Percentiles rank a stretch among this genome's conserved stretches.
phyloP scores from a whole-genome alignment of 1,140 invertebrate genomes.

The Drosophila simulans region DNA sequence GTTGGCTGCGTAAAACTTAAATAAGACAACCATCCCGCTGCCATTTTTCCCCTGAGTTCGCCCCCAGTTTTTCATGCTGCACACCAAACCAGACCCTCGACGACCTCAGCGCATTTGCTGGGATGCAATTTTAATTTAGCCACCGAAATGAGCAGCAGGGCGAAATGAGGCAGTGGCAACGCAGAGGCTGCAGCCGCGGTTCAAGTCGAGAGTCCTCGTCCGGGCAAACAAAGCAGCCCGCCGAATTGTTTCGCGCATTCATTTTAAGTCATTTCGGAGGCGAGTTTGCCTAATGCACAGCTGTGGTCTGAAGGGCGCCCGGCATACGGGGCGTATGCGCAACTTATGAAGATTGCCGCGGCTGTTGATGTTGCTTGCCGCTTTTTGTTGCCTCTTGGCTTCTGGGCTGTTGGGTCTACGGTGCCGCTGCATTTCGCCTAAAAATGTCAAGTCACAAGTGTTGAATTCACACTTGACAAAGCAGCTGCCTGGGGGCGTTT shows the following conservation, averaged over 20 bases:
- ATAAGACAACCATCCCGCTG: constrained; percentile 30
- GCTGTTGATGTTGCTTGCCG: constrained; percentile 43
- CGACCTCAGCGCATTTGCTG: constrained; percentile 53
- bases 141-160: constrained; percentile 65
- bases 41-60: background rate
- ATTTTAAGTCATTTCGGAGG: constrained; percentile 60
- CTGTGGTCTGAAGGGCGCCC: constrained; percentile 47
- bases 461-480: constrained; percentile 83
- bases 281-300: constrained; percentile 72
- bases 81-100: constrained; percentile 33
- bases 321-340: constrained; percentile 59
- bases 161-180: constrained; percentile 27
- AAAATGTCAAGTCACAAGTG: constrained; percentile 83
- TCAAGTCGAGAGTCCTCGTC: constrained; percentile 21
- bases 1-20: constrained; percentile 35
- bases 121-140: constrained; percentile 80
- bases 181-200: constrained; percentile 9
- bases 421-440: constrained; percentile 58
- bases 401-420: constrained; percentile 6
- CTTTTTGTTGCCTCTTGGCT: constrained; percentile 23
- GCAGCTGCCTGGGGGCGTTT: constrained; percentile 49
- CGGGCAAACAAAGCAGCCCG: constrained; percentile 66
- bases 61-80: background rate
- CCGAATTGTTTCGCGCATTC: constrained; percentile 65
- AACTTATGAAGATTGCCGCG: constrained; percentile 76